Conservation (phyloP, 2,797 vertebrate species). For the Manis pentadactyla region DNA sequence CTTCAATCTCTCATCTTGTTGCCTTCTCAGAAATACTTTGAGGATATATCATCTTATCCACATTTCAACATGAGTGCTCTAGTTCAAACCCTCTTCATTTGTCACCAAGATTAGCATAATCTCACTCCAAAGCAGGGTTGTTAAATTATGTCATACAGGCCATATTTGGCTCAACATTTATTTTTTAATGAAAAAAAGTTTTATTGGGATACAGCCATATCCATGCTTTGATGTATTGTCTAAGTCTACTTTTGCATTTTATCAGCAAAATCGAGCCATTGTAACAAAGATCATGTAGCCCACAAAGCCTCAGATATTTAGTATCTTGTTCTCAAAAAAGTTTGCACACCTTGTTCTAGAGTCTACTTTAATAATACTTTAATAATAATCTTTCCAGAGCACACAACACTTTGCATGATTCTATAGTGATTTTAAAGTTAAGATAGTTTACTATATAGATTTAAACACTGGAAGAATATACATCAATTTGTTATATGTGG, state of each 20-base stretch:
- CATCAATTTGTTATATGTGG: background rate
- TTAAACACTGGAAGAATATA: background rate
- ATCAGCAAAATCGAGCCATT: background rate
- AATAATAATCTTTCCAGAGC: background rate
- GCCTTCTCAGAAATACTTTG: background rate
- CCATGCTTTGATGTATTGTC: background rate
- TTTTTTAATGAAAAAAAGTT: background rate
- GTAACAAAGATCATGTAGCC: background rate
- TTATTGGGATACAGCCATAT: background rate
- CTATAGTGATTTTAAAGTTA: background rate
- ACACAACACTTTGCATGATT: background rate
- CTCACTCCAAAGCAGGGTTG: background rate
- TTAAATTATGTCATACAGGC: background rate
- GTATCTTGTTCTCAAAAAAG: background rate
- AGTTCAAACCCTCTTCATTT: background rate
- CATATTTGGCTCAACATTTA: background rate
- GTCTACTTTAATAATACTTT: background rate
- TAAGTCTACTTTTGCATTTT: background rate
- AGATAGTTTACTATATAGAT: background rate
- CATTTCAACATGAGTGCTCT: background rate
- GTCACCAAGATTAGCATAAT: background rate
- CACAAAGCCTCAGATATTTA: background rate
- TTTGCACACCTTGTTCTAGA: background rate
- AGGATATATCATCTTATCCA: background rate
- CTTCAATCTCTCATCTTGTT: background rate